Evolutionary conservation across 2,113 vertebrate species (phyloP).

Genomic region (Melospiza georgiana): DNA sequence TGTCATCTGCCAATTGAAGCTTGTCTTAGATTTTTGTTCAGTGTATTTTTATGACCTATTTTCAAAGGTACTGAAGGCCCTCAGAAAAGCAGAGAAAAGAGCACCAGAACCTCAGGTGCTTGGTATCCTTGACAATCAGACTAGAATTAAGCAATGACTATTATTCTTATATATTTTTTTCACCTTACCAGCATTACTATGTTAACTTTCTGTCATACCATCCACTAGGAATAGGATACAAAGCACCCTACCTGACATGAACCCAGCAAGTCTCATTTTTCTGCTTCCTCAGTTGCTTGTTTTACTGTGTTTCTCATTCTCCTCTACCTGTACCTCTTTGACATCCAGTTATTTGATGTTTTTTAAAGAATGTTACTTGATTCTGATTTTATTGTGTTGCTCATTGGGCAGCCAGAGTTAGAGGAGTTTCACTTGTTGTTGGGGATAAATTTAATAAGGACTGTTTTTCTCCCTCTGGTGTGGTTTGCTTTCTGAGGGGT

Average conservation of each 20-base stretch:
- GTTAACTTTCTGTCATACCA: not conserved
- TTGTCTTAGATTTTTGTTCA: not conserved
- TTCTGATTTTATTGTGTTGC: not conserved
- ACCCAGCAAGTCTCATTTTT: not conserved
- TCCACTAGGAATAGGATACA: not conserved
- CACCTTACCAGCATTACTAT: not conserved
- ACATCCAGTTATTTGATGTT: not conserved
- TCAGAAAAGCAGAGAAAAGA: not conserved
- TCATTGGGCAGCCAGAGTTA: not conserved
- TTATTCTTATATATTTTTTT: not conserved
- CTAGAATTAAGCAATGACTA: not conserved
- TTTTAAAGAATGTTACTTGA: not conserved
- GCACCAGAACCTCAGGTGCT: not conserved
- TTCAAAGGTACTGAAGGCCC: not conserved
- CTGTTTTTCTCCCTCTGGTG: not conserved
- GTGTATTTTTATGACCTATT: not conserved
- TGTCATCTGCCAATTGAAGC: fast-evolving
- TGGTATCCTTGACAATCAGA: not conserved
- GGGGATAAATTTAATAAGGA: not conserved
- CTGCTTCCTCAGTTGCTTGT: not conserved
- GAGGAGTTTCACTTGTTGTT: not conserved
- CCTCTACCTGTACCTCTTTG: not conserved
- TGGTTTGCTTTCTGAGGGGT: not conserved
- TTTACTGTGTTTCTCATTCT: not conserved
- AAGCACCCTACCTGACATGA: not conserved